These are phyloP conservation scores for Agrotis ipsilon DNA, from an alignment of 2,888 invertebrate genomes.

Conservation along the genomic window DNA sequence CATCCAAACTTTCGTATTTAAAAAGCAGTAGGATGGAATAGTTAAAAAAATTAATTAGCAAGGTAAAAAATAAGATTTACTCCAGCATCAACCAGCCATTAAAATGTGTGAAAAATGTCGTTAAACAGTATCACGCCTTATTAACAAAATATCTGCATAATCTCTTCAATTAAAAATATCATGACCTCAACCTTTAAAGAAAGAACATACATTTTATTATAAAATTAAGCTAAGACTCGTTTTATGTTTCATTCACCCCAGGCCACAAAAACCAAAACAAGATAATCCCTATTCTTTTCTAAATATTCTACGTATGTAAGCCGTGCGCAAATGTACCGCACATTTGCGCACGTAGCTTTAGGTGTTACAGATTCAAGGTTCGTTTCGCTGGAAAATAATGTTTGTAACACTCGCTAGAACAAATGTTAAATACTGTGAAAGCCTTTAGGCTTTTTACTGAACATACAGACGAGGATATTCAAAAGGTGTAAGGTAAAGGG, in stretches of 20 bases:
- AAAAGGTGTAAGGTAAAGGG: no score
- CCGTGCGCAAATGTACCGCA: background rate
- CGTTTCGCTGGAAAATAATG: slow-evolving; percentile 41
- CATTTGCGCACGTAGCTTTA: slow-evolving; percentile 4
- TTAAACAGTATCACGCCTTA: no score
- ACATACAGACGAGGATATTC: background rate
- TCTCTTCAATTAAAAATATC: no score
- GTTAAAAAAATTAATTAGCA: no score
- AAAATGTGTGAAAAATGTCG: no score
- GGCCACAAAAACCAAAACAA: background rate
- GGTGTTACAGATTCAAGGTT: slow-evolving; percentile 18
- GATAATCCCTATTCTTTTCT: slow-evolving; percentile 4
- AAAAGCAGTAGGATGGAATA: no score
- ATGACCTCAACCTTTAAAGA: background rate
- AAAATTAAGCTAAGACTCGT: background rate
- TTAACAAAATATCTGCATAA: no score
- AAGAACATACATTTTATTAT: background rate
- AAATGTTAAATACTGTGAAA: slow-evolving; percentile 12
- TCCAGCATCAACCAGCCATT: no score
- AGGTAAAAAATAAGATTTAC: no score
- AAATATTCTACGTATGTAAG: slow-evolving; percentile 18
- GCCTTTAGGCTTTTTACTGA: slow-evolving; percentile 1
- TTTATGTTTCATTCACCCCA: slow-evolving; percentile 3
- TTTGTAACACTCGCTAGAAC: slow-evolving; percentile 21
- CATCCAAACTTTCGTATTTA: no score